Evolutionary conservation across 2,797 vertebrate genomes (phyloP), one percentile per base, ranked within the genome.

Genomic region (Scolopax rusticola): DNA sequence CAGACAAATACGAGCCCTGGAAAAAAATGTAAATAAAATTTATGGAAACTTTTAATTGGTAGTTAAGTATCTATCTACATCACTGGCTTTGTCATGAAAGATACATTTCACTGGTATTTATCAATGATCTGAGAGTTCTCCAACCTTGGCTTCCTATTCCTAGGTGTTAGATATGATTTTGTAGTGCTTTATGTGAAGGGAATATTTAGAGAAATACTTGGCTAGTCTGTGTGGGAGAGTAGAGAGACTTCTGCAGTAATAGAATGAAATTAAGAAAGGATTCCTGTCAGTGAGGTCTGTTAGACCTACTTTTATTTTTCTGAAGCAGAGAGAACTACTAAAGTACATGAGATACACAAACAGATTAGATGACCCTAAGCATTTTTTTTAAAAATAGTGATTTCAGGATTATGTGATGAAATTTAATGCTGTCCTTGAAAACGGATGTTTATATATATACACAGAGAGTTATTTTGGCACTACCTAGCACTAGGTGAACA

Each of bases 401-500:
- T 50, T 95, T 87, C n/a, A n/a, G 47, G 47, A 41, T 54, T 12
- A 53, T 76, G 38, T 4, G 41, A 20, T 50, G 59, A 53, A 32
- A 28, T 60, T 40, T 28, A 11, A 38, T 64, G 33, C 76, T 76
- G 61, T 45, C 21, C 71, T 83, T 93, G 85, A 41, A 61, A 91
- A 12, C 50, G 17, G 19, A 13, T 94, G 38, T 48, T 95, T 50
- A 38, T 64, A 84, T 77, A 53, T 56, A 8, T 61, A 25, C 18
- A 8, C 18, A 23, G 18, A 8, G 69, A 33, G 59, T 15, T 80
- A 28, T 68, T 90, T 79, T 86, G 79, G 94, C 61, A 43, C n/a
- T 63, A 61, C 59, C 47, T 65, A 61, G 92, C 71, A 71, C 60
- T 81, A 85, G 87, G 57, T 92, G 59, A 88, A 89, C 40, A 33